Percentiles rank a stretch among this genome's conserved stretches.
phyloP scores from a whole-genome alignment of 2,888 invertebrate species.

The Zhengitettix transpicula region DNA sequence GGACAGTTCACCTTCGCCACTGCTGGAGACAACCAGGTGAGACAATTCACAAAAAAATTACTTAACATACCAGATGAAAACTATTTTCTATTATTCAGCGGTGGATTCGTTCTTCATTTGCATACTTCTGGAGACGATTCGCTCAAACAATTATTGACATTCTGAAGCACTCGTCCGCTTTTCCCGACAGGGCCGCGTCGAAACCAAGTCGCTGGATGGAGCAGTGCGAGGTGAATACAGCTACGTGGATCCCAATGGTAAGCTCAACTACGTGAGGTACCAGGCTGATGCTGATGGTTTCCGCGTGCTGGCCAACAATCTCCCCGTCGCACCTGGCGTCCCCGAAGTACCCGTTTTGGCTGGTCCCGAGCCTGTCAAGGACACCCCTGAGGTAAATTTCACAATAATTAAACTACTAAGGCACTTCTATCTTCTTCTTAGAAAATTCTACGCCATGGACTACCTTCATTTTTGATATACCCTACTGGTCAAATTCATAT shows the following conservation, averaged over 20 bases:
- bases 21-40: slow-evolving; percentile 16
- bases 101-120: too few relatives aligned
- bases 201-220: slow-evolving; percentile 14
- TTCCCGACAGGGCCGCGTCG: slow-evolving; percentile 13
- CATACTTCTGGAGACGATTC: too few relatives aligned
- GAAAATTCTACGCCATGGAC: too few relatives aligned
- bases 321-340: slow-evolving; percentile 16
- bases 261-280: slow-evolving; percentile 15
- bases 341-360: slow-evolving; percentile 5
- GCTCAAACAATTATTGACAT: too few relatives aligned
- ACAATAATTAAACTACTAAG: neutral
- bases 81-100: too few relatives aligned
- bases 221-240: slow-evolving; percentile 15
- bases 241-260: slow-evolving; percentile 16
- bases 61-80: neutral
- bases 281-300: slow-evolving; percentile 16
- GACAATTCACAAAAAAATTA: neutral
- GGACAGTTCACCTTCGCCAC: slow-evolving; percentile 18
- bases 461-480: too few relatives aligned
- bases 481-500: too few relatives aligned
- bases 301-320: slow-evolving; percentile 17
- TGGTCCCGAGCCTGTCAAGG: slow-evolving; percentile 16
- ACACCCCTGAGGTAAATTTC: slow-evolving; percentile 15
- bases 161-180: too few relatives aligned
- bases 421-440: neutral